Evolutionary conservation across 1,140 invertebrate species (phyloP).

Genomic region (Megalopta genalis): DNA sequence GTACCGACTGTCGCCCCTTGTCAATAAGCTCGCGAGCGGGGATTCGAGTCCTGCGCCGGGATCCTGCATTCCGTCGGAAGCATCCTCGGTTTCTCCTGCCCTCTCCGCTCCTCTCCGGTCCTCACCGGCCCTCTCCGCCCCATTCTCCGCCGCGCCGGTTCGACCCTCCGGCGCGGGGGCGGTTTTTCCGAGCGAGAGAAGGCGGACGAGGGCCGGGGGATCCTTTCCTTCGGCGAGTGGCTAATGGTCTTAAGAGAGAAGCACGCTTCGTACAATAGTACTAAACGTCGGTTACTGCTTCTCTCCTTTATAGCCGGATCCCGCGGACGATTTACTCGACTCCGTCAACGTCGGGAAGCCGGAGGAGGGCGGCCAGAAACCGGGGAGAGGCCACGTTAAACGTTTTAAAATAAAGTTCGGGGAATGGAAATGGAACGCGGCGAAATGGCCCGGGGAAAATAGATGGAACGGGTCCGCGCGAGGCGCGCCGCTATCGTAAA

Average conservation of each 20-base stretch:
- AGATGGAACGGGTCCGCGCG: background rate
- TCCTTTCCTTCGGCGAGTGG: slow-evolving; percentile 20
- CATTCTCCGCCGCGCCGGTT: too few species aligned
- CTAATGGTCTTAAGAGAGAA: slow-evolving; percentile 50
- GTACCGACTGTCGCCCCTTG: slow-evolving; percentile 51
- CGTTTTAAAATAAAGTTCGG: background rate
- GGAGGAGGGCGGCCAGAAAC: background rate
- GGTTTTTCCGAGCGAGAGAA: background rate
- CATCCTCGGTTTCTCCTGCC: background rate
- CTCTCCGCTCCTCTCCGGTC: too few species aligned
- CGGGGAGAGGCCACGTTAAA: background rate
- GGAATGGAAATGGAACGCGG: background rate
- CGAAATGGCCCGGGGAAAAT: background rate
- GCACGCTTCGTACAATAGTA: slow-evolving; percentile 7
- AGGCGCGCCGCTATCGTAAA: background rate
- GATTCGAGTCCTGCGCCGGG: slow-evolving; percentile 35
- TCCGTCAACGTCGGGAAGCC: too few species aligned
- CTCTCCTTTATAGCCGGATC: background rate
- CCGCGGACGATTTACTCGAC: background rate
- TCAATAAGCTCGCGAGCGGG: slow-evolving; percentile 46
- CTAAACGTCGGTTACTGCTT: slow-evolving; percentile 32
- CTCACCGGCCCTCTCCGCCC: too few species aligned
- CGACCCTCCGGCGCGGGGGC: background rate
- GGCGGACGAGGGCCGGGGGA: background rate
- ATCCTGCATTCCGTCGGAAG: slow-evolving; percentile 46